Evolutionary conservation across 2,113 vertebrate species (phyloP), one percentile per base, ranked within the genome.

Genomic region (Aleadryas rufinucha): DNA sequence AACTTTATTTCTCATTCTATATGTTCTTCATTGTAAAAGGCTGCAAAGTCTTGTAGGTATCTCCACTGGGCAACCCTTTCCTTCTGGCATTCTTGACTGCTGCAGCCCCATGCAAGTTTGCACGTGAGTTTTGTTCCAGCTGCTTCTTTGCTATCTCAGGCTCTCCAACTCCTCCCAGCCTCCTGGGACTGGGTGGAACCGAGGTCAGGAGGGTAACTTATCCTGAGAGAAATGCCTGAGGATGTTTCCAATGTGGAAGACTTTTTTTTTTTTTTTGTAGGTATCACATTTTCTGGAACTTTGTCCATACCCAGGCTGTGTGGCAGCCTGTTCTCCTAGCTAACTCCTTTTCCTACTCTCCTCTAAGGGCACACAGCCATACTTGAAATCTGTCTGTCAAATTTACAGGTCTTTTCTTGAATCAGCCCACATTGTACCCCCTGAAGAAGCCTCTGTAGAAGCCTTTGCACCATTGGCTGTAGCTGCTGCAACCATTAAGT

Each of bases 401-500:
- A 77, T 70, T 78, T 77, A 64, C 16, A 39, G 64, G 20, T 31
- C n/a, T 50, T 7, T 59, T 33, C 42, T 54, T 78, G 17, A 77
- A 39, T 20, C 24, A 44, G 18, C 21, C 24, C 0, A 0, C 13
- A 16, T 0, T 20, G 17, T 45, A 22, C 8, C 20, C n/a, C 10
- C 22, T 31, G 7, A 13, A 56, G 42, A 82, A 90, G 20, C 28
- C 63, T 64, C 60, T 84, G 17, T 78, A 57, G 57, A 59, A 26
- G n/a, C 7, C 17, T 84, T 80, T 50, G 41, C 22, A 21, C 15
- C 0, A 0, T 5, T 45, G 69, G 5, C 39, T 31, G 23, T n/a
- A 49, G 31, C 68, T 84, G 80, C 64, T 89, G 17, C 42, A 86
- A 6, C 52, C 37, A n/a, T 64, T 52, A 64, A 60, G 31, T 41